Evolutionary conservation across 2,888 invertebrate genomes (phyloP), one percentile per base, ranked within the genome.

Genomic region (Melipona bicolor): DNA sequence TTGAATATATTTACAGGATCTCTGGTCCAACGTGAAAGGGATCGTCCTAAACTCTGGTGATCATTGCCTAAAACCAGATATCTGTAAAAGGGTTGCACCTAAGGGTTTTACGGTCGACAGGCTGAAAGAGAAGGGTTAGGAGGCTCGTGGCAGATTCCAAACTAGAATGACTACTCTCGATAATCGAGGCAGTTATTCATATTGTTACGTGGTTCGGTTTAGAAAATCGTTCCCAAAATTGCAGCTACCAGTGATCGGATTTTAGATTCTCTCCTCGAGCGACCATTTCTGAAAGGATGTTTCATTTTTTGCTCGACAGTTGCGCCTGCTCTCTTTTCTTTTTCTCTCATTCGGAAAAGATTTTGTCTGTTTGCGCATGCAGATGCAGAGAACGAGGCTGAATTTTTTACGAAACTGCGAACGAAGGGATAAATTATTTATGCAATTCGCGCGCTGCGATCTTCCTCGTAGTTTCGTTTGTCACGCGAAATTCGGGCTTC

Each of bases 61-160:
- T 91, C 64, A 91, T 92, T 86, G 82, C 79, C 69, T 68, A 79
- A 76, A 71, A 72, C 64, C 73, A 74, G 83, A 79, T 83, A 84
- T 80, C 80, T 68, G 69, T 77, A 85, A 85, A 90, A 90, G 90
- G 88, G 87, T 89, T 89, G 62, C 86, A 85, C 73, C 81, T 88
- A 84, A 36, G 61, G 43, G 80, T 69, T 81, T 81, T 85, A 89
- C 73, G 83, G 84, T 83, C 84, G 81, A 69, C 75, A 67, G 65
- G 36, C 64, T 74, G 62, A 71, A 88, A 70, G 84, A 81, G 82
- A 90, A 90, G 90, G 90, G 88, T 90, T 90, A 59, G n/a, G 67
- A 64, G 88, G 80, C 89, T 59, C 83, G 86, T 84, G 89, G 77
- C 84, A 77, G 81, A 81, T 77, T 79, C 74, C 81, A 80, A 69